Conservation (phyloP, 1,140 invertebrate species). For the Calliopsis andreniformis region DNA sequence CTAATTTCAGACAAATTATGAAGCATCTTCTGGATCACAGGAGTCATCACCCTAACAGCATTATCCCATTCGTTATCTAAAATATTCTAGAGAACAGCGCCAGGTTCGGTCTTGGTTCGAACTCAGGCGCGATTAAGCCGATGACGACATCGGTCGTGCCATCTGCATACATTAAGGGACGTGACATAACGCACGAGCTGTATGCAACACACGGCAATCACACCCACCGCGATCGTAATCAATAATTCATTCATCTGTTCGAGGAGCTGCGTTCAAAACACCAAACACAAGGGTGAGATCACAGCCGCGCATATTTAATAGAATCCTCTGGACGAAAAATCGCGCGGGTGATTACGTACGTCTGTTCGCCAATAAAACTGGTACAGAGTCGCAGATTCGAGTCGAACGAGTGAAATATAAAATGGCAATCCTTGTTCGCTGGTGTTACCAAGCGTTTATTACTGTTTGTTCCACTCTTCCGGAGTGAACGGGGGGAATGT, state of each 20-base stretch:
- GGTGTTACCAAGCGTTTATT: too few species aligned
- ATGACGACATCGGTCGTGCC: conserved; percentile 57
- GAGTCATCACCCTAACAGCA: not conserved
- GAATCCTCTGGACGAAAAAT: not conserved
- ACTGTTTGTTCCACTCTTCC: too few species aligned
- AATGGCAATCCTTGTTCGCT: too few species aligned
- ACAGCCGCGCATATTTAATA: conserved; percentile 3
- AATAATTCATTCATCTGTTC: conserved; percentile 63
- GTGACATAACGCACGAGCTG: conserved; percentile 56
- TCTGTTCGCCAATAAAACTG: not conserved
- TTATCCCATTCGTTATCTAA: not conserved
- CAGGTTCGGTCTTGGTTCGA: not conserved
- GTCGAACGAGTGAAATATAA: too few species aligned
- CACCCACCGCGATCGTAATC: conserved; percentile 53
- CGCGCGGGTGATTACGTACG: not conserved
- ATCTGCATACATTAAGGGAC: conserved; percentile 59
- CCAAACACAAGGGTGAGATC: conserved; percentile 39
- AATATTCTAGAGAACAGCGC: not conserved
- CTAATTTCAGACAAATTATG: conserved; percentile 16
- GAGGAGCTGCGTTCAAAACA: conserved; percentile 36
- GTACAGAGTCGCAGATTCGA: too few species aligned
- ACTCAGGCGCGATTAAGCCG: conserved; percentile 26
- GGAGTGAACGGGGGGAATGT: too few species aligned
- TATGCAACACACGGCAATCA: conserved; percentile 53
- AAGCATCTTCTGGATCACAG: conserved; percentile 1